Evolutionary conservation across 1,140 invertebrate genomes (phyloP).

Genomic region (Brachionus plicatilis): DNA sequence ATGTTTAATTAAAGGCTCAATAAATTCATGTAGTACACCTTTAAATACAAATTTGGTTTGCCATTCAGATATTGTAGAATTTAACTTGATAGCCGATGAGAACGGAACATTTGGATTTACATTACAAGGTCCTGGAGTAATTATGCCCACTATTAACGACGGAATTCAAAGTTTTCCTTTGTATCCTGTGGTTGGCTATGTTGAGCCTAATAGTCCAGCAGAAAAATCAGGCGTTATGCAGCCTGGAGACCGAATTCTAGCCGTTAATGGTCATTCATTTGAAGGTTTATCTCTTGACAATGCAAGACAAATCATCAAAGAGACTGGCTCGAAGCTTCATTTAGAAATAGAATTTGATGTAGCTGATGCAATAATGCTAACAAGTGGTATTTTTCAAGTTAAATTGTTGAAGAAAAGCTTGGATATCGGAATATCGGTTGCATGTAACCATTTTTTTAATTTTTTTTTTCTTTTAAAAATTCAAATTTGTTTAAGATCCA

Average conservation of each 20-base stretch:
- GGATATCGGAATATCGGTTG: constrained; percentile 79
- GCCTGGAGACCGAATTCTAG: constrained; percentile 73
- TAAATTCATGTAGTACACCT: constrained; percentile 42
- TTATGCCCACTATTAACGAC: not conserved
- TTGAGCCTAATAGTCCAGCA: constrained; percentile 66
- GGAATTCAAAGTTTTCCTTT: constrained; percentile 39
- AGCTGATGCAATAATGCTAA: constrained; percentile 80
- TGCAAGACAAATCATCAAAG: constrained; percentile 56
- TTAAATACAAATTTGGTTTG: constrained; percentile 58
- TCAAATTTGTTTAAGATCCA: constrained; percentile 45
- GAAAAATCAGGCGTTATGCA: constrained; percentile 73
- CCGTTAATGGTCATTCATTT: constrained; percentile 66
- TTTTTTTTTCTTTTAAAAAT: not conserved
- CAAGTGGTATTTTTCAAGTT: constrained; percentile 79
- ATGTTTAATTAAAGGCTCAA: not conserved
- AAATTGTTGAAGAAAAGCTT: constrained; percentile 71
- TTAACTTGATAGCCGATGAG: constrained; percentile 62
- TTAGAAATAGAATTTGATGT: constrained; percentile 81
- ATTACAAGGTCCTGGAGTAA: constrained; percentile 46
- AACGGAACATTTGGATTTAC: constrained; percentile 57
- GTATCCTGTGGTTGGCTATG: constrained; percentile 61
- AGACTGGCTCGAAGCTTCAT: constrained; percentile 54
- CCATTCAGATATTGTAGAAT: constrained; percentile 64
- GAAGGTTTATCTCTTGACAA: constrained; percentile 58
- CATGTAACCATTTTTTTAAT: constrained; percentile 59